These are phyloP conservation scores for Anarrhichthys ocellatus DNA, from an alignment of 2,113 vertebrate genomes.

Conservation along the genomic window DNA sequence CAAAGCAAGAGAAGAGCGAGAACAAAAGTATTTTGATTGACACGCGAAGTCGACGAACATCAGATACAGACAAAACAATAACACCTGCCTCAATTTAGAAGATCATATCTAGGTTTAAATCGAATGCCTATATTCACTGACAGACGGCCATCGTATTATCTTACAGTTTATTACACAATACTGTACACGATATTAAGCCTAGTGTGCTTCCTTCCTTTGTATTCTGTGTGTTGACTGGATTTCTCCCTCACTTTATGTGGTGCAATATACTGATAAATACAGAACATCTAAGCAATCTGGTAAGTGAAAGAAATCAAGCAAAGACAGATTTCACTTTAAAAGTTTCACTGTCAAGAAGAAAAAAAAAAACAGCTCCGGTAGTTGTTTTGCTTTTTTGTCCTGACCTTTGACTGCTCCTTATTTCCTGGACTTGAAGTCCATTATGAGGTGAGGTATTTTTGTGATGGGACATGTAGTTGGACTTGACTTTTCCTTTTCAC, in stretches of 20 bases:
- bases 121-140: conserved; percentile 42
- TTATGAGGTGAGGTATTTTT: conserved; percentile 60
- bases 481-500: conserved; percentile 57
- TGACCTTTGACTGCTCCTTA: conserved; percentile 56
- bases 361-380: not conserved
- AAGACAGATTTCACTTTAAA: not conserved
- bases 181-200: conserved; percentile 14
- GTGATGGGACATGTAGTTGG: conserved; percentile 44
- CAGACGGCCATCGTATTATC: conserved; percentile 37
- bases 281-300: not conserved
- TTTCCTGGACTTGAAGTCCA: conserved; percentile 61
- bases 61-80: conserved; percentile 76
- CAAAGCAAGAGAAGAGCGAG: conserved; percentile 19
- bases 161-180: conserved; percentile 37
- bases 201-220: not conserved
- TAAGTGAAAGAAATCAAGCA: not conserved
- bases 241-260: not conserved
- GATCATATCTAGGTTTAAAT: conserved; percentile 72
- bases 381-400: conserved; percentile 4
- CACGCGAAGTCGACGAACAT: conserved; percentile 61
- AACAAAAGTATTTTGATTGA: conserved; percentile 52
- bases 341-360: not conserved
- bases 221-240: not conserved
- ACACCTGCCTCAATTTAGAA: conserved; percentile 61
- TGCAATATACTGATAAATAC: conserved; percentile 17